These are phyloP conservation scores for Euspilapteryx auroguttella DNA, from an alignment of 2,888 invertebrate species.

Conservation along the genomic window DNA sequence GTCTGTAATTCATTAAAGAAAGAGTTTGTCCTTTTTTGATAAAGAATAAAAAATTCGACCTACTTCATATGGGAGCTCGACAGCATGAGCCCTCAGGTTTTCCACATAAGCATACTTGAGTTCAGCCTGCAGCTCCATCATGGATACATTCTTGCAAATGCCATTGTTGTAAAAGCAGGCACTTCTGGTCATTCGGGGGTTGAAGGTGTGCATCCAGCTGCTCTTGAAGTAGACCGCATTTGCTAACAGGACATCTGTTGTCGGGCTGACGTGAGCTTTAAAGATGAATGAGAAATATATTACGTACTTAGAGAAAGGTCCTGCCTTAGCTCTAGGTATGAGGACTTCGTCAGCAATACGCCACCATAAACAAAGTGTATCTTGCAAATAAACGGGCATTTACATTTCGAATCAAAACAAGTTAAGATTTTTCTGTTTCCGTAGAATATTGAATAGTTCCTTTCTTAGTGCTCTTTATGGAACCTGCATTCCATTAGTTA, in stretches of 20 bases:
- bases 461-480: no score
- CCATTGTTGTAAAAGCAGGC: conserved; percentile 55
- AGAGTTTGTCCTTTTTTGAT: no score
- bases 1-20: no score
- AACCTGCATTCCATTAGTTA: no score
- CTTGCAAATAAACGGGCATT: no score
- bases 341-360: no score
- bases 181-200: conserved; percentile 36
- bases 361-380: no score
- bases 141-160: conserved; percentile 45
- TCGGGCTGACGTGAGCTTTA: conserved; percentile 44
- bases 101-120: conserved; percentile 60
- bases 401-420: no score
- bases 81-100: conserved; percentile 60
- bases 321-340: no score
- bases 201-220: conserved; percentile 61
- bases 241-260: conserved; percentile 55
- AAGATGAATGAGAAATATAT: conserved; percentile 7
- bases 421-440: no score
- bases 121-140: conserved; percentile 64
- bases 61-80: conserved; percentile 70
- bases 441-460: no score
- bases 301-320: background rate
- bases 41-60: no score
- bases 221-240: conserved; percentile 72